Evolutionary conservation across 2,113 vertebrate genomes (phyloP).

Genomic region (Leuciscus idus): DNA sequence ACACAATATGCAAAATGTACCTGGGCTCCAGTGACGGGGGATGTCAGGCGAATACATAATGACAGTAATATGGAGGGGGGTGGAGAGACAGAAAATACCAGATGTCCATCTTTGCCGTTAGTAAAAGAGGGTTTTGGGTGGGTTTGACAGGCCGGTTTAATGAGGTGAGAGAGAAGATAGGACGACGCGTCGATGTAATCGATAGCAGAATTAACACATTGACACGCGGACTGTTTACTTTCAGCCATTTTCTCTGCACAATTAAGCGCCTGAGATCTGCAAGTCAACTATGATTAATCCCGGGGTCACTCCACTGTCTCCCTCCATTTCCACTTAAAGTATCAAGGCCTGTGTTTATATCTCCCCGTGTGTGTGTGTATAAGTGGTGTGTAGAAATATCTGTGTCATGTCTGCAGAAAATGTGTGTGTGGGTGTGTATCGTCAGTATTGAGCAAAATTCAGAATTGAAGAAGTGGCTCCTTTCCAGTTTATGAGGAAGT

Average conservation of each 20-base stretch:
- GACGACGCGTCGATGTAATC: constrained; percentile 67
- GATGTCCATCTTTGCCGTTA: constrained; percentile 56
- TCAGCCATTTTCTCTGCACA: constrained; percentile 73
- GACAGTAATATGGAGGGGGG: constrained; percentile 41
- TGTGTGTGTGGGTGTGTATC: not conserved
- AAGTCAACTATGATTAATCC: constrained; percentile 72
- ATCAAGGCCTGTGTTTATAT: constrained; percentile 44
- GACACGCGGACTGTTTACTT: constrained; percentile 72
- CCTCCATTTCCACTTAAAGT: constrained; percentile 52
- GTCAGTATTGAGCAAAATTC: not conserved
- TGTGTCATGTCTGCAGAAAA: not conserved
- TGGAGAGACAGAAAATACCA: constrained; percentile 35
- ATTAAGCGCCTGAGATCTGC: constrained; percentile 71
- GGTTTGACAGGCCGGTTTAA: constrained; percentile 64
- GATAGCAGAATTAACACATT: constrained; percentile 75
- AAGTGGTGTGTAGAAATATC: not conserved
- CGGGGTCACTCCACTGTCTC: constrained; percentile 47
- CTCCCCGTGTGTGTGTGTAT: not conserved
- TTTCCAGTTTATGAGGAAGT: not conserved
- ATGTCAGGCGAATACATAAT: constrained; percentile 37
- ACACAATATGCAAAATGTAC: constrained; percentile 44
- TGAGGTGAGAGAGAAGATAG: constrained; percentile 62
- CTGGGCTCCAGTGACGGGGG: constrained; percentile 35
- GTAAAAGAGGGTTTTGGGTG: constrained; percentile 29
- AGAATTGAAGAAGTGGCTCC: not conserved